Evolutionary conservation across 2,113 vertebrate genomes (phyloP).

Genomic region (Lucifuga dentata): DNA sequence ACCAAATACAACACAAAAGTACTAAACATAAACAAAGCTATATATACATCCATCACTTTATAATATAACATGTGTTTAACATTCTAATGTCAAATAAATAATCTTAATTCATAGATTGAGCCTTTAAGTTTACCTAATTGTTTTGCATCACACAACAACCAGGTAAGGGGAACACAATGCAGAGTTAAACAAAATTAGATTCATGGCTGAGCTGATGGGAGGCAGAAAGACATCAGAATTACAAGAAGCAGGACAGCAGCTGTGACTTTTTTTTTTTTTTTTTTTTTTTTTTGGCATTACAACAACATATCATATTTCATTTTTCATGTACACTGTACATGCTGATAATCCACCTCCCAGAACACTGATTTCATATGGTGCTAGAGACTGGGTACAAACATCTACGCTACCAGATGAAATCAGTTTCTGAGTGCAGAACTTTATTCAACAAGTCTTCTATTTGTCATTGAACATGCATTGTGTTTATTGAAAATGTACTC

Average conservation of each 20-base stretch:
- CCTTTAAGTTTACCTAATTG: too few relatives aligned
- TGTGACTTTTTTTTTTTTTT: constrained; percentile 47
- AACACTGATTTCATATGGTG: constrained; percentile 87
- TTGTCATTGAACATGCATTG: background rate
- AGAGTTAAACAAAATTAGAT: background rate
- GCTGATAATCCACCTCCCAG: constrained; percentile 74
- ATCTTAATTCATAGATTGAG: too few relatives aligned
- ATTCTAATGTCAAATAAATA: too few relatives aligned
- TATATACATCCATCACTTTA: too few relatives aligned
- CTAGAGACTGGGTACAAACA: constrained; percentile 81
- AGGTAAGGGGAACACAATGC: background rate
- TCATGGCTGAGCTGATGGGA: background rate
- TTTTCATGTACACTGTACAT: constrained; percentile 39
- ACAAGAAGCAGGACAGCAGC: constrained; percentile 44
- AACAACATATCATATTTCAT: constrained; percentile 6
- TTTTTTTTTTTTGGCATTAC: constrained; percentile 27
- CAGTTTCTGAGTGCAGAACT: constrained; percentile 79
- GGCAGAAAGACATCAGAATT: background rate
- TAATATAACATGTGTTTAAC: too few relatives aligned
- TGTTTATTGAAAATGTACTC: constrained; percentile 2
- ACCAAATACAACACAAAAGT: background rate
- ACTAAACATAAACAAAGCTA: too few relatives aligned
- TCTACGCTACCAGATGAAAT: constrained; percentile 84
- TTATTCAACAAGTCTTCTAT: constrained; percentile 13
- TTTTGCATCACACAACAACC: too few relatives aligned